phyloP scores from a whole-genome alignment of 1,140 invertebrate species.

The Megalopta genalis region DNA sequence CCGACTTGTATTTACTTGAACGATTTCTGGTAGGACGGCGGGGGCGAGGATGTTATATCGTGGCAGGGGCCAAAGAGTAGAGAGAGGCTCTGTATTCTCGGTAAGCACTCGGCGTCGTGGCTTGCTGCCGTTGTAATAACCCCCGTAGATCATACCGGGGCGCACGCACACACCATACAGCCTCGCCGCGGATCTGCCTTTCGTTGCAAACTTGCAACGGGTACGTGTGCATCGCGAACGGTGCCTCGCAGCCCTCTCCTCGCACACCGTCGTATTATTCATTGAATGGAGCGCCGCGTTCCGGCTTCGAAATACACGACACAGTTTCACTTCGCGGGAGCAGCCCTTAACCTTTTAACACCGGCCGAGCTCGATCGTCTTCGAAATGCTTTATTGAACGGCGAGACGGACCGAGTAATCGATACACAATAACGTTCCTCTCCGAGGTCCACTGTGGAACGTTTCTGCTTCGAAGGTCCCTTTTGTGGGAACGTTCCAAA shows the following conservation, averaged over 20 bases:
- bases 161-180: slow-evolving; percentile 27
- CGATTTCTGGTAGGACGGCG: slow-evolving; percentile 31
- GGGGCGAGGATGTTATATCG: slow-evolving; percentile 61
- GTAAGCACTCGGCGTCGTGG: slow-evolving; percentile 58
- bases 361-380: slow-evolving; percentile 21
- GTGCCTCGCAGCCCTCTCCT: neutral
- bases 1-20: slow-evolving; percentile 40
- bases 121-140: slow-evolving; percentile 72
- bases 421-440: slow-evolving; percentile 7
- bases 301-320: slow-evolving; percentile 43
- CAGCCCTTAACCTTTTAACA: slow-evolving; percentile 50
- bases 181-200: neutral
- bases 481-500: neutral
- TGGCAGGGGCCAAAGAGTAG: slow-evolving; percentile 64
- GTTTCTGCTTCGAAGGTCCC: neutral
- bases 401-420: neutral
- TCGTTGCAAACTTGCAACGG: neutral
- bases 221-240: neutral
- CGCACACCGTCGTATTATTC: slow-evolving; percentile 37
- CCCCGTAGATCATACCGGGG: slow-evolving; percentile 68
- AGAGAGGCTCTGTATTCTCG: slow-evolving; percentile 55
- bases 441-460: neutral
- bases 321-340: slow-evolving; percentile 44
- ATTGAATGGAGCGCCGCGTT: slow-evolving; percentile 44
- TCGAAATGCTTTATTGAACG: slow-evolving; percentile 11